A percentile compares a stretch with the other conserved stretches of the same genome.
These are phyloP conservation scores for Coryphaenoides rupestris DNA, from an alignment of 2,113 vertebrate genomes.

Conservation along the genomic window DNA sequence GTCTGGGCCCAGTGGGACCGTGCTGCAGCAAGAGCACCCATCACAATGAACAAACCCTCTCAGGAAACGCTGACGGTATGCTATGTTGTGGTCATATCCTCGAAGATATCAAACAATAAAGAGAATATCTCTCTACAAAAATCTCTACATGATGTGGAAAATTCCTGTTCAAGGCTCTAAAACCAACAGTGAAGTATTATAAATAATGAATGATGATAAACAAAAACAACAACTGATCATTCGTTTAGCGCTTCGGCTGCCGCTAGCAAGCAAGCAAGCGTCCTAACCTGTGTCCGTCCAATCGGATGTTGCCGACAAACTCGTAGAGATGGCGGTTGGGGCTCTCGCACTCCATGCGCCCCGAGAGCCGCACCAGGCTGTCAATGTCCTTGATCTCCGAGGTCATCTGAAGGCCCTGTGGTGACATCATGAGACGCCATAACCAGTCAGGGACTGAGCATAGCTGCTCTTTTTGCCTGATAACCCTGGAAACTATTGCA, in stretches of 20 bases:
- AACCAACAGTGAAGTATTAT: too few species aligned
- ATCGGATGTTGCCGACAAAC: slow-evolving; percentile 93
- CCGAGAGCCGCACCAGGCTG: slow-evolving; percentile 84
- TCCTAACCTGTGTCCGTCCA: slow-evolving; percentile 86
- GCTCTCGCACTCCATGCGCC: slow-evolving; percentile 94
- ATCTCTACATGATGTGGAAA: too few species aligned
- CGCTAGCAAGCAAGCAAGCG: background rate
- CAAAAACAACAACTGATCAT: too few species aligned
- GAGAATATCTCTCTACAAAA: too few species aligned
- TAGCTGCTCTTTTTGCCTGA: background rate
- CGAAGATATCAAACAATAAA: too few species aligned
- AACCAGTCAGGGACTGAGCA: background rate
- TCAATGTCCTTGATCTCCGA: slow-evolving; percentile 91
- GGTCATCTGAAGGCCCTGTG: slow-evolving; percentile 87
- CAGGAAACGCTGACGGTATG: too few species aligned
- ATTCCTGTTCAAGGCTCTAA: too few species aligned
- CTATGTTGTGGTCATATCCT: too few species aligned
- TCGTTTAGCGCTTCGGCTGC: too few species aligned
- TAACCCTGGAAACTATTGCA: background rate
- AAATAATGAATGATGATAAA: too few species aligned
- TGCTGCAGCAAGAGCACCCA: slow-evolving; percentile 68
- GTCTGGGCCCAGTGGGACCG: slow-evolving; percentile 88
- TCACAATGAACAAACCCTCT: too few species aligned
- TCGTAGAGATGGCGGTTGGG: slow-evolving; percentile 97
- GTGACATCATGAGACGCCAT: slow-evolving; percentile 18